Evolutionary conservation across 2,888 invertebrate genomes (phyloP), one percentile per base, ranked within the genome.

Genomic region (Tipula vernalis): DNA sequence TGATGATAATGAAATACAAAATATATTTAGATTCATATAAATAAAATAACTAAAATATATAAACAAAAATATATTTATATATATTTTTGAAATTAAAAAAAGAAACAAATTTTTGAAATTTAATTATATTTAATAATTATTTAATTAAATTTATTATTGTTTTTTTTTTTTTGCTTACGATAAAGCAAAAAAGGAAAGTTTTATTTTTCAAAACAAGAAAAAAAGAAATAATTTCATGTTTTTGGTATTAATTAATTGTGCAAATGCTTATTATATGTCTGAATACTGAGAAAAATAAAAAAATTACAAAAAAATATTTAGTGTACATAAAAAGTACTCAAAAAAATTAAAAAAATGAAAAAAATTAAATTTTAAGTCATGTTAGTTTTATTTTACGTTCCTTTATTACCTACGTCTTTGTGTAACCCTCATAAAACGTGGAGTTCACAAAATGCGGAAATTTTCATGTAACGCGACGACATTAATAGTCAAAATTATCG

Each of bases 231-330:
- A 87, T 36, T 51, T 86, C 86, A 86, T 86, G 47, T 86, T 51
- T 57, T 89, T 89, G 89, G 88, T 89, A 89, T 89, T 28, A 51
- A 86, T 88, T 89, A 89, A 88, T 89, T 89, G 89, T 89, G 89
- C 89, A 89, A 89, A 89, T 89, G 89, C 89, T 89, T 89, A 89
- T 89, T 89, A 89, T 89, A 89, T 89, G 89, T 89, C 89, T 89
- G 89, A 89, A 89, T 89, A 89, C 88, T 88, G 88, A 89, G 88
- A 87, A 89, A 89, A 88, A 89, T 89, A 89, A 89, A 89, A 88
- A 83, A 85, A 85, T 88, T 88, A 89, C 89, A 89, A 89, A 89
- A 89, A 88, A 83, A 85, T 39, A 85, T 36, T 39, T 85, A 85
- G 85, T 89, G 89, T 89, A 89, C 88, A 89, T 89, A 89, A 89